Conservation (phyloP, 2,888 invertebrate genomes). For the Drosophila pseudotalamancana region DNA sequence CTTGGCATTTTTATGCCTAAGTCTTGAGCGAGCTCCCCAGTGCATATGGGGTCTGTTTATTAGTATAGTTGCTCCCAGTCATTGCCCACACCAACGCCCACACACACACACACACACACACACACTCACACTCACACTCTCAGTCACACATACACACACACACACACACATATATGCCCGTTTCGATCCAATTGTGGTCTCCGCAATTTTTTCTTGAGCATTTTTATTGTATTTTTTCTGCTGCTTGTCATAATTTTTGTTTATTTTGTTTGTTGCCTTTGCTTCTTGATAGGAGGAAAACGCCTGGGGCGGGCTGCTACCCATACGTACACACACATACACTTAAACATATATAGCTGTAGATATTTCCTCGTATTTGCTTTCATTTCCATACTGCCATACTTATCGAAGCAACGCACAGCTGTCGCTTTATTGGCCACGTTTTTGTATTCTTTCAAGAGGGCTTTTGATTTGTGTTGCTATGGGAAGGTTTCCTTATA, state of each 20-base stretch:
- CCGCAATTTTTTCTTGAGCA: constrained; percentile 54
- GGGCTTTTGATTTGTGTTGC: constrained; percentile 42
- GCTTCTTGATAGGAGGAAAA: constrained; percentile 53
- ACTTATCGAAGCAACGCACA: constrained; percentile 34
- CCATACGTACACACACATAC: neutral
- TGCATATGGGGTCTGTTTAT: constrained; percentile 62
- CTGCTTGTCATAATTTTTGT: constrained; percentile 75
- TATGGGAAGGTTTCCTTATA: neutral
- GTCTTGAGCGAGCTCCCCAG: constrained; percentile 21
- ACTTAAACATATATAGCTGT: neutral
- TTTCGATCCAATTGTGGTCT: constrained; percentile 43
- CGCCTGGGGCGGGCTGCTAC: constrained; percentile 30
- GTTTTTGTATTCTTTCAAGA: constrained; percentile 28
- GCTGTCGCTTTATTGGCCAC: constrained; percentile 59
- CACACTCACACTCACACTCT: neutral
- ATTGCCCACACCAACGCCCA: constrained; percentile 34
- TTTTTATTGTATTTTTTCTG: constrained; percentile 64
- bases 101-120: constrained; percentile 32
- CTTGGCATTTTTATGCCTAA: constrained; percentile 69
- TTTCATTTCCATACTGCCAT: constrained; percentile 41
- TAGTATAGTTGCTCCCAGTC: constrained; percentile 40
- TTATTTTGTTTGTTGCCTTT: constrained; percentile 66
- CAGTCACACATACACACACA: neutral
- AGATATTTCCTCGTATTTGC: constrained; percentile 35
- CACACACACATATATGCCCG: constrained; percentile 15